phyloP scores from a whole-genome alignment of 2,888 invertebrate species.

The Machimus atricapillus region DNA sequence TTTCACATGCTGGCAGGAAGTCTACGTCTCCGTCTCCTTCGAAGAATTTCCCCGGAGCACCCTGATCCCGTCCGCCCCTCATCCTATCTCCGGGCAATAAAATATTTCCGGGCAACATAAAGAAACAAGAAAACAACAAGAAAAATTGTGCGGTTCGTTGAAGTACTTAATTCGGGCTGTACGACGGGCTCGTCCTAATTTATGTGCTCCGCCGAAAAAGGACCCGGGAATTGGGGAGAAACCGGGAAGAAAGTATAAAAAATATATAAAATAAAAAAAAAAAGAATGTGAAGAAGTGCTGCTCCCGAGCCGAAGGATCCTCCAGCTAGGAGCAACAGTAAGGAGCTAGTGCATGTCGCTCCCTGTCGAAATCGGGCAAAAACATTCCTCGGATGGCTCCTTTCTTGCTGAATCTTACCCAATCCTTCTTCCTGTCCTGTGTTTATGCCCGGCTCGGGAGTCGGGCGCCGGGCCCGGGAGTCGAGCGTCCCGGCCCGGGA shows the following conservation, averaged over 20 bases:
- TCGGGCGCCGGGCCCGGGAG: neutral
- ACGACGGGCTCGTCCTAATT: conserved; percentile 12
- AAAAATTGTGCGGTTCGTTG: conserved; percentile 36
- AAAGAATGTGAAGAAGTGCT: neutral
- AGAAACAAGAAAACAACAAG: conserved; percentile 29
- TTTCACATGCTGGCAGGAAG: neutral
- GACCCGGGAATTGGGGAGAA: neutral
- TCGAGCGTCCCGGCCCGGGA: neutral
- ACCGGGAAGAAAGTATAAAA: neutral
- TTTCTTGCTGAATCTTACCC: conserved; percentile 14
- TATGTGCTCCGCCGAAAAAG: neutral
- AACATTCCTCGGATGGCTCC: conserved; percentile 9
- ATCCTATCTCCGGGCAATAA: neutral
- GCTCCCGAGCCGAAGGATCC: neutral
- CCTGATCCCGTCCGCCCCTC: neutral
- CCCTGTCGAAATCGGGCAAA: conserved; percentile 17
- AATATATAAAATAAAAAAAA: neutral
- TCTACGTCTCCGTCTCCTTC: neutral
- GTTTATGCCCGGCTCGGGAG: neutral
- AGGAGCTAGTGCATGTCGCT: conserved; percentile 4
- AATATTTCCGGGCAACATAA: conserved; percentile 26
- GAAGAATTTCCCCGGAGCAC: neutral
- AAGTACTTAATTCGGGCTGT: conserved; percentile 35
- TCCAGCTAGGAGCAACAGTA: conserved; percentile 11
- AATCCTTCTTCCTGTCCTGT: conserved; percentile 4